Conservation (phyloP, 2,888 invertebrate species). For the Cheilosia variabilis region DNA sequence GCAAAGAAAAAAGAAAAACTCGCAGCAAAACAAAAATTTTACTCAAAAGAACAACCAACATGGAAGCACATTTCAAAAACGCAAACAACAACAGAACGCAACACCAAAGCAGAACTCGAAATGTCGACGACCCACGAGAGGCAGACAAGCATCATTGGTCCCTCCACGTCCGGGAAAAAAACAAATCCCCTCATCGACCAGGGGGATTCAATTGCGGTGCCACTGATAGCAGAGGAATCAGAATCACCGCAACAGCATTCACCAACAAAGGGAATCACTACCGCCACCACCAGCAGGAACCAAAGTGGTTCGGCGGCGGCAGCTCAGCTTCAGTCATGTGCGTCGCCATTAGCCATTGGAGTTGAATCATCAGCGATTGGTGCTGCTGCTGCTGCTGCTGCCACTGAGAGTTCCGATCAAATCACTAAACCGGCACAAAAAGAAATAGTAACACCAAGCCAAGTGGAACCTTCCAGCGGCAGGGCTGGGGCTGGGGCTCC, state of each 20-base stretch:
- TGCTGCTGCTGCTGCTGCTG: not conserved
- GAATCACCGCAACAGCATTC: slow-evolving; percentile 35
- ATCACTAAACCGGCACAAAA: slow-evolving; percentile 44
- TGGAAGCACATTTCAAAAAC: slow-evolving; percentile 17
- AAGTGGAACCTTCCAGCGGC: slow-evolving; percentile 62
- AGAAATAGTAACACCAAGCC: slow-evolving; percentile 37
- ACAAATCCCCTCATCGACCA: slow-evolving; percentile 15
- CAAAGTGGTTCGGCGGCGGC: slow-evolving; percentile 13
- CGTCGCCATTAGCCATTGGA: slow-evolving; percentile 54
- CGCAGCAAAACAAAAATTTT: slow-evolving; percentile 50
- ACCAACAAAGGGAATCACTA: slow-evolving; percentile 39
- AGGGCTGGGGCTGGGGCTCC: not conserved
- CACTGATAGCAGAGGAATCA: slow-evolving; percentile 35
- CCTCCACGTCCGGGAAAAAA: slow-evolving; percentile 8
- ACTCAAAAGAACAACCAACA: slow-evolving; percentile 46
- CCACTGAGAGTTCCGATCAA: slow-evolving; percentile 14
- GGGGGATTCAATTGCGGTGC: slow-evolving; percentile 38
- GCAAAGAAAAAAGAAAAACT: slow-evolving; percentile 66
- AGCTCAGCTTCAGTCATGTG: slow-evolving; percentile 62
- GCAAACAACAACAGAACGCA: slow-evolving; percentile 41
- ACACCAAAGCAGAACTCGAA: slow-evolving; percentile 57
- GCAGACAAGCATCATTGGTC: slow-evolving; percentile 35
- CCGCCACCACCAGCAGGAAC: not conserved
- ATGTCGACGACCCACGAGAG: slow-evolving; percentile 65
- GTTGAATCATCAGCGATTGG: slow-evolving; percentile 47